Percentiles rank a stretch among this genome's conserved stretches.
phyloP scores from a whole-genome alignment of 2,797 vertebrate species.

The Linurgus olivaceus region DNA sequence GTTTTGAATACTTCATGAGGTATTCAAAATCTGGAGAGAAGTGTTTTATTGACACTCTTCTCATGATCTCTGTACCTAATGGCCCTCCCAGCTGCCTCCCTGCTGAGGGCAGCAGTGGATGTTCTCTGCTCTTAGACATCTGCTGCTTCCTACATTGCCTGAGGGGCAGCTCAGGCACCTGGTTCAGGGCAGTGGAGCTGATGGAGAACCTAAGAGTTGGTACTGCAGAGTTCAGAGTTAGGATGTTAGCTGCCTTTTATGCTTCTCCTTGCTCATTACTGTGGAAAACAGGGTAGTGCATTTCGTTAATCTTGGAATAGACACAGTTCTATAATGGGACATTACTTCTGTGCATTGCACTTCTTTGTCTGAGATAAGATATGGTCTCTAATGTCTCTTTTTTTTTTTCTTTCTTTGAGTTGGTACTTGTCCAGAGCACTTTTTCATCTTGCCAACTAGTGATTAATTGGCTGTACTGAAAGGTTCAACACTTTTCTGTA shows the following conservation, averaged over 20 bases:
- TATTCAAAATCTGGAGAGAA: not conserved
- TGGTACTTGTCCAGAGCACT: conserved; percentile 55
- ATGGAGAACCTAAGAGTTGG: not conserved
- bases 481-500: conserved; percentile 56
- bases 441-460: conserved; percentile 66
- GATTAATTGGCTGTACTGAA: conserved; percentile 64
- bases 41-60: not conserved
- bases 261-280: not conserved
- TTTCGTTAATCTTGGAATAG: conserved; percentile 22
- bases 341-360: conserved; percentile 47
- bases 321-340: conserved; percentile 37
- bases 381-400: conserved; percentile 1
- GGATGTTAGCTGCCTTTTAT: not conserved
- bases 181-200: not conserved
- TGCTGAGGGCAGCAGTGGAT: not conserved
- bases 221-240: not conserved
- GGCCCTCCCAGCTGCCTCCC: not conserved
- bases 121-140: not conserved
- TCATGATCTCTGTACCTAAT: not conserved
- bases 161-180: not conserved
- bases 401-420: not conserved
- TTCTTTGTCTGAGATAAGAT: conserved; percentile 56
- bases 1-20: not conserved
- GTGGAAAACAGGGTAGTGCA: not conserved
- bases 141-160: not conserved